Evolutionary conservation across 1,140 invertebrate genomes (phyloP).

Genomic region (Megathymus violae): DNA sequence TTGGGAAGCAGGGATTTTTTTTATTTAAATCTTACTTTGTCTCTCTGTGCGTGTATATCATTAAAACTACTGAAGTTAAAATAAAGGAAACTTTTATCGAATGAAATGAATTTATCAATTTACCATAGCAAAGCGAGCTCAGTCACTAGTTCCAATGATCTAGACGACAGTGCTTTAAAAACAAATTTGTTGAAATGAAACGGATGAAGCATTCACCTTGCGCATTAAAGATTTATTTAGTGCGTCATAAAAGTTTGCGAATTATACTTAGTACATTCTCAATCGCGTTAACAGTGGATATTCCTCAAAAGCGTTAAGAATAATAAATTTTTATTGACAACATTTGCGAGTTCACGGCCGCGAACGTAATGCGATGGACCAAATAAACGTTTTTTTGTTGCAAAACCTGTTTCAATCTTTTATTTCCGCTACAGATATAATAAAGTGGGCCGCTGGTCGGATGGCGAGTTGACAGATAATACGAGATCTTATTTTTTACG

Average conservation of each 20-base stretch:
- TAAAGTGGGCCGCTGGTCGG: background rate
- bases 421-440: slow-evolving; percentile 14
- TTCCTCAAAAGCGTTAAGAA: slow-evolving; percentile 8
- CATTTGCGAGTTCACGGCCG: slow-evolving; percentile 7
- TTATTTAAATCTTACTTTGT: no score
- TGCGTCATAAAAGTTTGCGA: background rate
- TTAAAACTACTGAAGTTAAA: no score
- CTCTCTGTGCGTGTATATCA: no score
- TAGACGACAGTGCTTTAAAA: no score
- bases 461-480: background rate
- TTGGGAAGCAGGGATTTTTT: no score
- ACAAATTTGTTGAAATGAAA: background rate
- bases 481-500: background rate
- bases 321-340: slow-evolving; percentile 21
- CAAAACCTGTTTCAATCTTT: slow-evolving; percentile 19
- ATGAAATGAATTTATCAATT: no score
- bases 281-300: slow-evolving; percentile 19
- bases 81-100: no score
- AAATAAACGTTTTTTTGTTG: slow-evolving; percentile 22
- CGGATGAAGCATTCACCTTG: background rate
- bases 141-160: no score
- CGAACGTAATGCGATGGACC: background rate
- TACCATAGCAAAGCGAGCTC: no score
- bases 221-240: background rate
- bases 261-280: background rate